A percentile compares a stretch with the other conserved stretches of the same genome.
These are phyloP conservation scores for Seriola rivoliana DNA, from an alignment of 2,113 vertebrate genomes.

Conservation along the genomic window DNA sequence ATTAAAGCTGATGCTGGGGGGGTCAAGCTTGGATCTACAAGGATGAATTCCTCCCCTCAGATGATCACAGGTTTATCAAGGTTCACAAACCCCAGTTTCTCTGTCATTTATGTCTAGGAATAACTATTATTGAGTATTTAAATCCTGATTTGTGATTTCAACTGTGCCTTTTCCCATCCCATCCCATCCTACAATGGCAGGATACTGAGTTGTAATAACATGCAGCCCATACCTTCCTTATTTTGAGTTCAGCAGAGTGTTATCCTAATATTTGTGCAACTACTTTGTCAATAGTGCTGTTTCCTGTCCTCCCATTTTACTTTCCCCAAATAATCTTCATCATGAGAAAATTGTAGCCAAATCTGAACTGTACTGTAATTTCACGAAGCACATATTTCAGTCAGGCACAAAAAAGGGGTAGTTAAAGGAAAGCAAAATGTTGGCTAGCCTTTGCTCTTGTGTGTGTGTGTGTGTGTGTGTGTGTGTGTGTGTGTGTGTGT, in stretches of 20 bases:
- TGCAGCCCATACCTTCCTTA: constrained; percentile 72
- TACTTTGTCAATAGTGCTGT: constrained; percentile 63
- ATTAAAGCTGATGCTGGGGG: constrained; percentile 22
- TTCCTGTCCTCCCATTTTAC: constrained; percentile 63
- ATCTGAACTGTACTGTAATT: background rate
- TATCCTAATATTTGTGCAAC: constrained; percentile 73
- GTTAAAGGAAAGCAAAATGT: too few species aligned
- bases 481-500: too few species aligned
- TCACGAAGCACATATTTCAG: too few species aligned
- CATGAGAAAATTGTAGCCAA: constrained; percentile 2
- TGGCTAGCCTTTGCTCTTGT: background rate
- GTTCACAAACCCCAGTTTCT: background rate
- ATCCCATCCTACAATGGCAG: constrained; percentile 74
- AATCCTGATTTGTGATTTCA: constrained; percentile 23
- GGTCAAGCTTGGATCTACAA: constrained; percentile 10
- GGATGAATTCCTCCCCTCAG: constrained; percentile 15
- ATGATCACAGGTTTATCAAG: constrained; percentile 8
- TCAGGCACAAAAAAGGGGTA: background rate
- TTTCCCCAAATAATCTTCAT: constrained; percentile 48
- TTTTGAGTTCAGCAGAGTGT: constrained; percentile 76
- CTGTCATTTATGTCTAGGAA: constrained; percentile 4
- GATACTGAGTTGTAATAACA: constrained; percentile 75
- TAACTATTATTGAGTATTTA: background rate
- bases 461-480: too few species aligned
- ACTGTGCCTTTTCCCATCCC: constrained; percentile 24